Conservation (phyloP, 1,140 invertebrate species). For the Drosophila ironensis region DNA sequence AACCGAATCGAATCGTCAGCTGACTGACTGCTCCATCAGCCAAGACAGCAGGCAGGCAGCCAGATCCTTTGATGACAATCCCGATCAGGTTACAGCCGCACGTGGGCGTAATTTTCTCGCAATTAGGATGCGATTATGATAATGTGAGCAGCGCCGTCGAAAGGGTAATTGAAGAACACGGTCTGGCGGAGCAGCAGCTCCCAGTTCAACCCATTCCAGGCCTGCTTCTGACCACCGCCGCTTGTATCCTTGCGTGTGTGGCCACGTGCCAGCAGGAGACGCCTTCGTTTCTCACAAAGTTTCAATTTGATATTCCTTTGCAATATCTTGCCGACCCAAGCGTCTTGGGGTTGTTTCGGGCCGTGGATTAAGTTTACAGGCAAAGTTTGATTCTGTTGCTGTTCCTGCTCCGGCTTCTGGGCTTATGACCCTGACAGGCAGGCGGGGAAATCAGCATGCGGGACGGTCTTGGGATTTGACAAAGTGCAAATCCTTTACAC, state of each 20-base stretch:
- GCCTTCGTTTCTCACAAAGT: conserved; percentile 50
- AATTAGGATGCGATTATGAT: conserved; percentile 82
- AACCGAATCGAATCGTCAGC: conserved; percentile 1
- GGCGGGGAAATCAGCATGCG: conserved; percentile 27
- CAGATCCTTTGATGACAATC: conserved; percentile 62
- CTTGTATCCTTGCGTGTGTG: conserved; percentile 15
- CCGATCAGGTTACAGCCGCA: conserved; percentile 79
- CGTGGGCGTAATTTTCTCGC: conserved; percentile 82
- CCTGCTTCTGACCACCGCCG: conserved; percentile 8
- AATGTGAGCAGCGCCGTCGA: conserved; percentile 61
- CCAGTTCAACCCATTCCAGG: conserved; percentile 18
- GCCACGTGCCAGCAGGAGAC: conserved; percentile 63
- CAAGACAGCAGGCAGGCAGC: too few relatives aligned
- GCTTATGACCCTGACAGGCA: conserved; percentile 14
- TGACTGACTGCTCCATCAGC: conserved; percentile 20
- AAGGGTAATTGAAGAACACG: conserved; percentile 74
- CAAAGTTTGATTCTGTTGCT: conserved; percentile 8
- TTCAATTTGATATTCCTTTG: conserved; percentile 68
- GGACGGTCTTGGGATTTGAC: conserved; percentile 62
- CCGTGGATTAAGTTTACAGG: conserved; percentile 61
- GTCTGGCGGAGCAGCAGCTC: conserved; percentile 5
- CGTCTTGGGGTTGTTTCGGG: conserved; percentile 66
- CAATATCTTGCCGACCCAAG: neutral
- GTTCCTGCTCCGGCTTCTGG: neutral
- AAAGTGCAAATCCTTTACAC: conserved; percentile 79